Percentiles rank a stretch among this genome's conserved stretches.
Evolutionary conservation across 2,113 vertebrate species (phyloP).

Genomic region (Scophthalmus maximus): DNA sequence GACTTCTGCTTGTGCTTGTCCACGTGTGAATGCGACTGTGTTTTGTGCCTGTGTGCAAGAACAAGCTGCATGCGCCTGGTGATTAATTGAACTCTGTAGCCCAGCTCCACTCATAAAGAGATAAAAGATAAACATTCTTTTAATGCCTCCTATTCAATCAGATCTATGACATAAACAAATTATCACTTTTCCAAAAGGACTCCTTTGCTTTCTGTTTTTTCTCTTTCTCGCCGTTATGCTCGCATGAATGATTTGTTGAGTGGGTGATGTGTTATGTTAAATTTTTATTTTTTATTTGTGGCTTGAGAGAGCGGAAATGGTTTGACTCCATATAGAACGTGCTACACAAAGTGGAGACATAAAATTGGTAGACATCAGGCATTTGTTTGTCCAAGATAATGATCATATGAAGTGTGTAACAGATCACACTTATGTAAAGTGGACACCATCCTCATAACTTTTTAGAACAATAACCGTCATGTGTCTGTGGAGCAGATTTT

Average conservation of each 20-base stretch:
- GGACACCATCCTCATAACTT: background rate
- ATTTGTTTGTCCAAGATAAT: conserved; percentile 14
- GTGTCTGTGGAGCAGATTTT: background rate
- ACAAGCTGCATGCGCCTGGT: conserved; percentile 23
- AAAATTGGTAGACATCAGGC: conserved; percentile 23
- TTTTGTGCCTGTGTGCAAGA: conserved; percentile 2
- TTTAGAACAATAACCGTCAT: background rate
- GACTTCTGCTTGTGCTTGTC: background rate
- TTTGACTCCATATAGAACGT: conserved; percentile 23
- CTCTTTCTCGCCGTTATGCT: conserved; percentile 55
- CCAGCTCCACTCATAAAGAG: conserved; percentile 17
- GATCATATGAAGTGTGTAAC: conserved; percentile 12
- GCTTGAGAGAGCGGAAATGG: conserved; percentile 42
- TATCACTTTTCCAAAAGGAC: conserved; percentile 53
- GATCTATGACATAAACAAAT: conserved; percentile 51
- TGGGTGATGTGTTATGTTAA: conserved; percentile 75
- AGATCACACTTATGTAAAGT: no score
- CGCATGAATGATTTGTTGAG: conserved; percentile 70
- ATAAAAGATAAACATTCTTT: no score
- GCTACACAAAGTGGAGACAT: conserved; percentile 4
- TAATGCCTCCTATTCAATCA: conserved; percentile 37
- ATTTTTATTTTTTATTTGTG: conserved; percentile 67
- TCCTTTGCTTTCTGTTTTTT: conserved; percentile 31
- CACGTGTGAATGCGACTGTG: background rate
- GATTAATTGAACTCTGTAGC: conserved; percentile 2